Percentiles rank a stretch among this genome's conserved stretches.
Conservation (phyloP, 2,113 vertebrate species). For the Hippotragus niger region DNA sequence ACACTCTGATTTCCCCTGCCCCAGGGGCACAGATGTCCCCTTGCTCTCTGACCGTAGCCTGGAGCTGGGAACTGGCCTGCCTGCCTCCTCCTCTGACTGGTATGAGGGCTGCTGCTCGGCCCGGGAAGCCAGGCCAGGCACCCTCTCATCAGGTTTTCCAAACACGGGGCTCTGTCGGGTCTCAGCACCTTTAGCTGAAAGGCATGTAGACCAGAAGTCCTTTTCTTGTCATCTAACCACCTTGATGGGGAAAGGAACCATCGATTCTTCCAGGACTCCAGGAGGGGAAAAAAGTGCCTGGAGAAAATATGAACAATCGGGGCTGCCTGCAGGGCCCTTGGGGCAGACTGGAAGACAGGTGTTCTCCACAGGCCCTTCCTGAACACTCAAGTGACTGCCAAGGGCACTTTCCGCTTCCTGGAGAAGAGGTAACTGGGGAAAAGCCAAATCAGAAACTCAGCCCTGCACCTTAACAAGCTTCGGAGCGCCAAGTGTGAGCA, state of each 20-base stretch:
- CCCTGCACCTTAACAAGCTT: background rate
- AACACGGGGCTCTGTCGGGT: rapidly evolving
- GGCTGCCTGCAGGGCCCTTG: background rate
- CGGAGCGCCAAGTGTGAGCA: too few species aligned
- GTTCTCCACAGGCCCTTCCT: background rate
- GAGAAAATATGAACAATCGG: background rate
- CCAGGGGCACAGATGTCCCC: background rate
- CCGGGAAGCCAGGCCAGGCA: background rate
- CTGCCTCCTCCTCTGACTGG: background rate
- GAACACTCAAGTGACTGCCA: rapidly evolving
- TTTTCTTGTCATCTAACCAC: background rate
- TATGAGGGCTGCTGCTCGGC: background rate
- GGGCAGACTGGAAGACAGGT: background rate
- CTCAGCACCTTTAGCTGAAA: background rate
- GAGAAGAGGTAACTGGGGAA: background rate
- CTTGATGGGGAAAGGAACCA: rapidly evolving
- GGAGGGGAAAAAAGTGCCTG: background rate
- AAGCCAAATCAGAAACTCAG: background rate
- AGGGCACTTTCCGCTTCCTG: background rate
- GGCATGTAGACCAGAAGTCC: background rate
- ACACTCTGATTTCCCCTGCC: background rate
- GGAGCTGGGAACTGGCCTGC: background rate
- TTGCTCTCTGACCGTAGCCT: background rate
- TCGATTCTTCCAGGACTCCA: background rate
- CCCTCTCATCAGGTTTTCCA: background rate